phyloP scores from a whole-genome alignment of 2,797 vertebrate genomes.

The Chrosomus eos region DNA sequence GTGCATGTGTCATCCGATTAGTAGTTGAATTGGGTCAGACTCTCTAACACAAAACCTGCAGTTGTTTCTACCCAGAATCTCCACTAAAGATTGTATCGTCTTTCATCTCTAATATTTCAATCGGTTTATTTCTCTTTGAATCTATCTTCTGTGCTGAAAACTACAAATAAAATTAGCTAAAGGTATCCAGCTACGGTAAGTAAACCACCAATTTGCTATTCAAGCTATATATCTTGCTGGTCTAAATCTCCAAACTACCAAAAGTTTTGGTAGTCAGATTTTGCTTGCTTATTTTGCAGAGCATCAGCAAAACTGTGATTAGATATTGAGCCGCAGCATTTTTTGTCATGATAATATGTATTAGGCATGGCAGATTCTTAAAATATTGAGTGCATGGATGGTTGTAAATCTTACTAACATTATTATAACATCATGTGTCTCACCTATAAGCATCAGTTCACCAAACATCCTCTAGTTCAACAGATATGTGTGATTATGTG shows the following conservation, averaged over 20 bases:
- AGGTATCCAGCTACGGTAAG: not conserved
- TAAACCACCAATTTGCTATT: not conserved
- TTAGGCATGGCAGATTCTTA: not conserved
- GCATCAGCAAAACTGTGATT: conserved; percentile 24
- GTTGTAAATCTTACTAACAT: not conserved
- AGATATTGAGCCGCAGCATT: conserved; percentile 6
- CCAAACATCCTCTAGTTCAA: not conserved
- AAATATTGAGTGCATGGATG: not conserved
- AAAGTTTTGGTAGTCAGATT: not conserved
- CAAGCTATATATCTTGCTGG: not conserved
- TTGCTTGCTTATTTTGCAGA: not conserved
- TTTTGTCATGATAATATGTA: not conserved
- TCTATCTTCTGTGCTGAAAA: not conserved
- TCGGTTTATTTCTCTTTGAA: not conserved
- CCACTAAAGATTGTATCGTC: not conserved
- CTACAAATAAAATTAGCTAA: not conserved
- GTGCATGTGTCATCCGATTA: not conserved
- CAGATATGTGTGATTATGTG: not conserved
- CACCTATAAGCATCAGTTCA: not conserved
- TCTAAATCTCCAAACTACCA: not conserved
- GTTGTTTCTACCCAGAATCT: not conserved
- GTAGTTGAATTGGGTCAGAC: not conserved
- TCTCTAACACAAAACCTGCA: not conserved
- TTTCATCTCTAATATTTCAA: not conserved
- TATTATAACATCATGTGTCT: not conserved